phyloP scores from a whole-genome alignment of 92 coral and sea anemone species.

The Umimayanthus kanabou region DNA sequence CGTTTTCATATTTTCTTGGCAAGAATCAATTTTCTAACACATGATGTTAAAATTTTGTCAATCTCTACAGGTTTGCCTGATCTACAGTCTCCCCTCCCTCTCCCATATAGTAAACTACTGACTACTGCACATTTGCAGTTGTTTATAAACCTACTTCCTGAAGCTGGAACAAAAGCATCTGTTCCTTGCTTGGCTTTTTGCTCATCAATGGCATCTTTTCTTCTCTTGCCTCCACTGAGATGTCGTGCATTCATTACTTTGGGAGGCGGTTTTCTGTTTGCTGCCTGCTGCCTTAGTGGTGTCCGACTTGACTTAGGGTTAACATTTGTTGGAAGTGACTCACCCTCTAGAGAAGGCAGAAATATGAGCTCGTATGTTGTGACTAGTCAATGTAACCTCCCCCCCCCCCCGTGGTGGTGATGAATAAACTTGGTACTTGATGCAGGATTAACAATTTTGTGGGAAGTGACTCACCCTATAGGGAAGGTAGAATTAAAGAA shows the following conservation, averaged over 20 bases:
- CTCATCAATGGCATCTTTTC: conserved; percentile 81
- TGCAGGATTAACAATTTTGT: too few relatives aligned
- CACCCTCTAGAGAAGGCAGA: conserved; percentile 63
- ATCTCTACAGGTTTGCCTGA: too few relatives aligned
- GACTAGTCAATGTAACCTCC: too few relatives aligned
- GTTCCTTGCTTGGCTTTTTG: conserved; percentile 54
- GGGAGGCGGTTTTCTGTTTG: conserved; percentile 68
- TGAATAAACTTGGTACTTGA: too few relatives aligned
- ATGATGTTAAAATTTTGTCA: too few relatives aligned
- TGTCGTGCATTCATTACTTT: conserved; percentile 79
- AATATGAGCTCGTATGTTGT: neutral
- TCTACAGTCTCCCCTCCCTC: too few relatives aligned
- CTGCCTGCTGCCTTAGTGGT: conserved; percentile 32
- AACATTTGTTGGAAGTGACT: conserved; percentile 77
- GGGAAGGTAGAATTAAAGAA: too few relatives aligned
- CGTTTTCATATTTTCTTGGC: too few relatives aligned
- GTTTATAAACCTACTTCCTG: conserved; percentile 80
- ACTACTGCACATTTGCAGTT: neutral
- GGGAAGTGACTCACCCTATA: too few relatives aligned
- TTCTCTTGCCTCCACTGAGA: conserved; percentile 74
- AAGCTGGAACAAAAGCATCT: conserved; percentile 65
- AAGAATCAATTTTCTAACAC: too few relatives aligned
- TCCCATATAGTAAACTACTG: too few relatives aligned
- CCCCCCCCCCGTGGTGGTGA: too few relatives aligned
- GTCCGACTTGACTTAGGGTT: conserved; percentile 86